These are phyloP conservation scores for Psittacula cyanocephala DNA, from an alignment of 2,113 vertebrate species.

Conservation along the genomic window DNA sequence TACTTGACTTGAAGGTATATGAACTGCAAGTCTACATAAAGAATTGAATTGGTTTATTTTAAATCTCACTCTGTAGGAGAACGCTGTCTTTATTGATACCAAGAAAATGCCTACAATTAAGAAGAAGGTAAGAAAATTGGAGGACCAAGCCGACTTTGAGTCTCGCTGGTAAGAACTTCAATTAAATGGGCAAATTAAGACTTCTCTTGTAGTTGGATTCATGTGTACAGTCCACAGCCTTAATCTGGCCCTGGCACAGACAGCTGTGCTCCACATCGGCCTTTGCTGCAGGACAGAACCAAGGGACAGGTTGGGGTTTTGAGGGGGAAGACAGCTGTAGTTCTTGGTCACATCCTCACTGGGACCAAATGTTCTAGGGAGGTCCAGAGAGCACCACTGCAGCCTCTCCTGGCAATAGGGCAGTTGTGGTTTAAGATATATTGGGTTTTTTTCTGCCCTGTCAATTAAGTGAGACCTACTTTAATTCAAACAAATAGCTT, in stretches of 20 bases:
- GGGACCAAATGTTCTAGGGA: background rate
- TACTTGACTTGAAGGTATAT: background rate
- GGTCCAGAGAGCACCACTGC: background rate
- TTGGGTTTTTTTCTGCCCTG: background rate
- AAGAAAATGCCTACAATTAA: conserved; percentile 94
- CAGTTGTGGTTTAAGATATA: background rate
- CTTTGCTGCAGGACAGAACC: background rate
- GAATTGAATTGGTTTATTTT: background rate
- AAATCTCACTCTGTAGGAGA: conserved; percentile 79
- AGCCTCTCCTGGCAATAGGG: background rate
- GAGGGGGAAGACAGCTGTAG: background rate
- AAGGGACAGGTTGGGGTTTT: background rate
- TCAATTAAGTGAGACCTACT: background rate
- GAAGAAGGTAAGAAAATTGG: conserved; percentile 96
- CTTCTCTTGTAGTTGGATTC: background rate
- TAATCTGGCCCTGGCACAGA: background rate
- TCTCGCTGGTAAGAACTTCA: conserved; percentile 86
- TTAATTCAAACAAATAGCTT: background rate
- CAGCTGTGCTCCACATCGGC: background rate
- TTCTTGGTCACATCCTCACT: background rate
- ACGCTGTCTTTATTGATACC: conserved; percentile 93
- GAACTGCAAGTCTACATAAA: background rate
- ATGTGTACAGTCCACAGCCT: background rate
- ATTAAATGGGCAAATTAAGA: background rate
- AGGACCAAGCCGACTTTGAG: conserved; percentile 94